Base-by-base conservation (phyloP, 2,797 vertebrate species). In the Selene dorsalis region DNA sequence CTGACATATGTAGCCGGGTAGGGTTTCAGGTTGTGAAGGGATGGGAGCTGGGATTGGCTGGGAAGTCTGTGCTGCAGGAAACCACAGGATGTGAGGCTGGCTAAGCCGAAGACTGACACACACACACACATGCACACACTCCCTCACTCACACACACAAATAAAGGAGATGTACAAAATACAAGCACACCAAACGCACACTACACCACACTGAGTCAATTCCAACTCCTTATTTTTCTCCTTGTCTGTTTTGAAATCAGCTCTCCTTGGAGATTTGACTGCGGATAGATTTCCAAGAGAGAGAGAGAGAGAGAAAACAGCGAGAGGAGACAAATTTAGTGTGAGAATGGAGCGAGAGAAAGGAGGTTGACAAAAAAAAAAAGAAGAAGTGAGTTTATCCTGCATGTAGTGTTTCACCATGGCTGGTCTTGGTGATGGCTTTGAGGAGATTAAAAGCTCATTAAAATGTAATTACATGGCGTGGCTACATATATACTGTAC, bases 381-480 rank as follows among this genome's bases (percentile, higher is more conserved):
- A 47, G 52, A 53, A 17, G 3, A 58, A 48, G 32, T 35, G 56
- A 69, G 61, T 76, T 59, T 62, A 41, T 70, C 47, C 39, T 59
- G 45, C 53, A 68, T 56, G 63, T 65, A 32, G 17, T 57, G 45
- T 32, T 69, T 32, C 16, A 48, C 18, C 24, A 16, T 45, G 43
- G n/a, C 63, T 59, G 68, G 45, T 83, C 55, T 80, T 70, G 75
- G 62, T 52, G 39, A 79, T 38, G 55, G 43, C 26, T 79, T 70
- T 66, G 58, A 83, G 57, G 70, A 74, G 88, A 90, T 89, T 91
- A 80, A 88, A 86, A 89, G 48, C 80, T 87, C 62, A 79, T 82
- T 84, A 84, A 72, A 86, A 79, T 60, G 56, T 78, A 73, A 91
- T 91, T 86, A 87, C 68, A 82, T 64, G 65, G 57, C 4, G 56